phyloP scores from a whole-genome alignment of 1,140 invertebrate species.

The Musca domestica region DNA sequence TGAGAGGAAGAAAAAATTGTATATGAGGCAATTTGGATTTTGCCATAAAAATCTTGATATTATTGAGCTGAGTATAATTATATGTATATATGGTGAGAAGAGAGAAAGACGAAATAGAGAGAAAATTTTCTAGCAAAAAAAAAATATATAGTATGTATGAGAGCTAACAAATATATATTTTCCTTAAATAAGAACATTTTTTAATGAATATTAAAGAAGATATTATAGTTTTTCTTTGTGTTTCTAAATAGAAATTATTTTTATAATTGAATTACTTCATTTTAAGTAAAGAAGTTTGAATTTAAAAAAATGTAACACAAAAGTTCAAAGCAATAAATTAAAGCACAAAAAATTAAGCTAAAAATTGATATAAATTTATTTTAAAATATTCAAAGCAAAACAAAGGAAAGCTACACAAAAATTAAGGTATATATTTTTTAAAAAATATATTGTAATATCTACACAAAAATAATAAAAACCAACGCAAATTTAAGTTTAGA shows the following conservation, averaged over 20 bases:
- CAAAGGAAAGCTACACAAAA: no score
- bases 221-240: conserved; percentile 15
- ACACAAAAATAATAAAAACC: no score
- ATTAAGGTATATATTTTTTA: no score
- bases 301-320: not conserved
- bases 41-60: no score
- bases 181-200: not conserved
- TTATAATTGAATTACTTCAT: no score
- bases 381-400: not conserved
- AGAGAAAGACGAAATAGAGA: no score
- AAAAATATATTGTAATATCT: no score
- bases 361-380: not conserved
- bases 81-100: not conserved
- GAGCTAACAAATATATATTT: not conserved
- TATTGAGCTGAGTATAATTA: not conserved
- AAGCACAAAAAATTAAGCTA: not conserved
- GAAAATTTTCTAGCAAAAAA: not conserved
- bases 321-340: no score
- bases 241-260: not conserved
- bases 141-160: not conserved
- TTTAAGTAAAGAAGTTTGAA: not conserved
- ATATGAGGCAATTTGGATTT: no score
- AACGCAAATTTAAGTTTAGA: no score
- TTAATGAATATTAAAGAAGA: not conserved
- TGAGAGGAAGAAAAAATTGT: no score